Evolutionary conservation across 2,888 invertebrate genomes (phyloP).

Genomic region (Pocota personata): DNA sequence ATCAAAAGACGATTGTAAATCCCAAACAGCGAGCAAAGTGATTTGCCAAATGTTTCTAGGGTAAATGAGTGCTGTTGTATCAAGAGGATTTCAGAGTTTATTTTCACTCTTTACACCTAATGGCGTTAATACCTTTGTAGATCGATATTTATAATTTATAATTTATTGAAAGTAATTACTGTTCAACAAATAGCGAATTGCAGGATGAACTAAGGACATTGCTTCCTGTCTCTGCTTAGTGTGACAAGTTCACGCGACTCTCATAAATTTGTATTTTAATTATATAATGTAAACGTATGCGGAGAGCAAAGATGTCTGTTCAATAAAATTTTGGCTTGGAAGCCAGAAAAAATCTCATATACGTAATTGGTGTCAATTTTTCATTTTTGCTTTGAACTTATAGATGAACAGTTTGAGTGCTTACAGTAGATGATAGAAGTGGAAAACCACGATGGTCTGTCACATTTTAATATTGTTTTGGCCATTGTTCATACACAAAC

Average conservation of each 20-base stretch:
- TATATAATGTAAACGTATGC: constrained; percentile 18
- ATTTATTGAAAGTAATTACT: constrained; percentile 5
- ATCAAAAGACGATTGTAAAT: constrained; percentile 12
- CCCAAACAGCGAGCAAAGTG: not conserved
- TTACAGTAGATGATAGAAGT: constrained; percentile 16
- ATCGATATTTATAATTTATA: not conserved
- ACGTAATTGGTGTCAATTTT: constrained; percentile 65
- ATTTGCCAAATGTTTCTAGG: constrained; percentile 20
- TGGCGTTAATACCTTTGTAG: not conserved
- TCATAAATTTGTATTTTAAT: constrained; percentile 16
- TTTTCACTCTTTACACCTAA: not conserved
- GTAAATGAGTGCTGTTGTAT: not conserved
- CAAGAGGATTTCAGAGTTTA: not conserved
- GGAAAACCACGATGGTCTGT: too few species aligned
- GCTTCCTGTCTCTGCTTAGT: not conserved
- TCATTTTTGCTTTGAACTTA: constrained; percentile 33
- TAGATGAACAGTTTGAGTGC: constrained; percentile 13
- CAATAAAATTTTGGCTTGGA: constrained; percentile 54
- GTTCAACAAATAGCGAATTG: constrained; percentile 3
- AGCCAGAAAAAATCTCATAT: constrained; percentile 40
- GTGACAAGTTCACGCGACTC: constrained; percentile 29
- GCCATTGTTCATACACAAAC: too few species aligned
- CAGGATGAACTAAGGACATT: constrained; percentile 26
- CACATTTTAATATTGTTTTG: too few species aligned
- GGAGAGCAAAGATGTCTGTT: constrained; percentile 8